A percentile compares a stretch with the other conserved stretches of the same genome.
Evolutionary conservation across 1,140 invertebrate species (phyloP).

Genomic region (Drosophila tani): DNA sequence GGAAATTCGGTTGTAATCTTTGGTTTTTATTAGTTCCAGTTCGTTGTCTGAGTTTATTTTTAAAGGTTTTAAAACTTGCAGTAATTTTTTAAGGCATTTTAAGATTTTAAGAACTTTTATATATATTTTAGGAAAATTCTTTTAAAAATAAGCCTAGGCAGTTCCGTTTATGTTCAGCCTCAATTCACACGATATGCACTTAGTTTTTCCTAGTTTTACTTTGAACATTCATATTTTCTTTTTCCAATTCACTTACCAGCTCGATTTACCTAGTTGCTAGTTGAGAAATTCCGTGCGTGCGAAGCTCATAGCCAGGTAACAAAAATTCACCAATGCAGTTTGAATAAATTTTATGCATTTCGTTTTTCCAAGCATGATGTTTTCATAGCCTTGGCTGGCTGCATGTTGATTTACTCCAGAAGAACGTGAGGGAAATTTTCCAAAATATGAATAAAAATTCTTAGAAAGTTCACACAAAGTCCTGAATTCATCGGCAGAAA

Average conservation of each 20-base stretch:
- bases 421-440: not conserved
- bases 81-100: too few species aligned
- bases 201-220: not conserved
- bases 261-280: constrained; percentile 2
- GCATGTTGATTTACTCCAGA: constrained; percentile 9
- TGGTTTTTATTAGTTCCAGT: too few species aligned
- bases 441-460: constrained; percentile 3
- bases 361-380: not conserved
- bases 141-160: not conserved
- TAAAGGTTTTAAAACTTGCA: not conserved
- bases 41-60: not conserved
- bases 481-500: too few species aligned
- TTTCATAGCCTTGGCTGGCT: constrained; percentile 11
- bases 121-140: too few species aligned
- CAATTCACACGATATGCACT: not conserved
- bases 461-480: too few species aligned
- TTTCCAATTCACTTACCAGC: constrained; percentile 31
- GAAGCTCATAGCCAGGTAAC: not conserved
- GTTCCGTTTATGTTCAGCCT: not conserved
- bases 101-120: not conserved
- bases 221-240: not conserved
- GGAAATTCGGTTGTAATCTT: not conserved
- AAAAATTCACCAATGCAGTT: constrained; percentile 7
- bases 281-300: constrained; percentile 12
- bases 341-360: constrained; percentile 12